A percentile compares a stretch with the other conserved stretches of the same genome.
phyloP scores from a whole-genome alignment of 2,888 invertebrate species.

The Volucella inflata region DNA sequence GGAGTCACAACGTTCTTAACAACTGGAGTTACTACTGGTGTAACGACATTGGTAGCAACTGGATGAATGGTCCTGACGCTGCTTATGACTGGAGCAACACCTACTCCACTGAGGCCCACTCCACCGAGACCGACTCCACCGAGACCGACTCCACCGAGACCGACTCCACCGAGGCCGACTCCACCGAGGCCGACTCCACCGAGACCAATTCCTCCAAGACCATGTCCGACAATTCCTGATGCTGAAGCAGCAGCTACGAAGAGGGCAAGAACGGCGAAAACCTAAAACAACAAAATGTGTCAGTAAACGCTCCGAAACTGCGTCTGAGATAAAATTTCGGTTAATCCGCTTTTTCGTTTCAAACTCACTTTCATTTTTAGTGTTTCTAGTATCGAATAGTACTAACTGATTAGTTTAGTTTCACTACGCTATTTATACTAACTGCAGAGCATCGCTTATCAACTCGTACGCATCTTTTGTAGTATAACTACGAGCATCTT shows the following conservation, averaged over 20 bases:
- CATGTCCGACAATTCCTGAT: neutral
- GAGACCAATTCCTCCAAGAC: neutral
- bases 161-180: slow-evolving; percentile 1
- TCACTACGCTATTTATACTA: slow-evolving; percentile 28
- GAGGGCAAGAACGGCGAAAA: slow-evolving; percentile 6
- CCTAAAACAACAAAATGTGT: slow-evolving; percentile 1
- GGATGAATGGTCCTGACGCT: slow-evolving; percentile 30
- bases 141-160: slow-evolving; percentile 29
- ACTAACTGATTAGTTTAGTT: slow-evolving; percentile 1
- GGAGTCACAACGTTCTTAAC: slow-evolving; percentile 34
- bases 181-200: slow-evolving; percentile 20
- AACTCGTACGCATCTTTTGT: neutral
- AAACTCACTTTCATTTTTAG: slow-evolving; percentile 43
- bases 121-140: too few relatives aligned
- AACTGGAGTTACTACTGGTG: slow-evolving; percentile 33
- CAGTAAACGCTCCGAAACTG: neutral
- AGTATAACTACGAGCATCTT: neutral
- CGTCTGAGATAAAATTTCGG: neutral
- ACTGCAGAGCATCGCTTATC: neutral
- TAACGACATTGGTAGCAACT: slow-evolving; percentile 29
- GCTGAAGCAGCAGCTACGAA: slow-evolving; percentile 34
- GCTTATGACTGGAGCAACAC: slow-evolving; percentile 9
- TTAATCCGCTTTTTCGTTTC: slow-evolving; percentile 1
- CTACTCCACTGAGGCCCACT: too few relatives aligned
- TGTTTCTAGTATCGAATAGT: neutral